Evolutionary conservation across 2,113 vertebrate genomes (phyloP), one percentile per base, ranked within the genome.

Genomic region (Etheostoma cragini): DNA sequence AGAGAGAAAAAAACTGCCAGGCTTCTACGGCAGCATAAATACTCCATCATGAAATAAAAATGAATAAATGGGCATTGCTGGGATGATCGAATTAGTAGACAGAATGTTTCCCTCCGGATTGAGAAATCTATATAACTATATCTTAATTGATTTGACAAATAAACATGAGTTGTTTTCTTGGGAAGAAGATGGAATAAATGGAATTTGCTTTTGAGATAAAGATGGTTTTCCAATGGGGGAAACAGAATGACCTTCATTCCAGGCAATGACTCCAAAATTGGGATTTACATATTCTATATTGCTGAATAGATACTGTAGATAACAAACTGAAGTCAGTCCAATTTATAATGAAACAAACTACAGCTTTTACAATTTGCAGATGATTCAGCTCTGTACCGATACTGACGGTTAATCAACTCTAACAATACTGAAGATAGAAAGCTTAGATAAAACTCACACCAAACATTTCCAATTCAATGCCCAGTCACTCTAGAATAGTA

Each of bases 21-120:
- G 68, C 76, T 88, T 85, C 80, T 72, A 82, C 80, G 84, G 89
- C 83, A 83, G 88, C 80, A 84, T 92, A 90, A 92, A 90, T 83
- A 87, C 86, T 42, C 52, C 22, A 17, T 71, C 90, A 92, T 94
- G 85, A 92, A 94, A 94, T 92, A 94, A 93, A 76, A 83, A 94
- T 94, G 91, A 88, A 88, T 74, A 89, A 88, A 93, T 90, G 87
- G 84, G 87, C 14, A 86, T 87, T 72, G 68, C 86, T 66, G 87
- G 79, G 87, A 85, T 2, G 77, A 78, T 84, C 78, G 87, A 91
- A 94, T 94, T 91, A 89, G 88, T 26, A 54, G 81, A 91, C 88
- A 85, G 83, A 84, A 88, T 91, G n/a, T 64, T 88, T 73, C 89
- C 91, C 92, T 62, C 42, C 85, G 90, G 89, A 93, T 84, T 76